These are phyloP conservation scores for Phaenicophaeus curvirostris DNA, from an alignment of 2,797 vertebrate species.

Conservation along the genomic window DNA sequence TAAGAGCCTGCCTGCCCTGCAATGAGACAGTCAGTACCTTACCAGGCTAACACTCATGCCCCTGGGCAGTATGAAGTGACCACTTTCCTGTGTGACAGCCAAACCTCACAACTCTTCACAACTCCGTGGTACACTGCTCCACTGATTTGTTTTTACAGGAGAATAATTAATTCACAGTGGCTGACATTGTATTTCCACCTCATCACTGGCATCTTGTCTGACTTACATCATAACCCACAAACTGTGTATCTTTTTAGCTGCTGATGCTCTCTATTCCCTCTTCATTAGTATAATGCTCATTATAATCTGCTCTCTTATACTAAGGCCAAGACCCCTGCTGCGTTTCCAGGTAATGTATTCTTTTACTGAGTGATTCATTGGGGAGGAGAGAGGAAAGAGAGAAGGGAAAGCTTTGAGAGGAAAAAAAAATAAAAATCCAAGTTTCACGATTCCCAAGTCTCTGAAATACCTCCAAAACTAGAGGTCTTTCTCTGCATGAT, in stretches of 20 bases:
- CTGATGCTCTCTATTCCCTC: background rate
- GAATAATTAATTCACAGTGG: conserved; percentile 30
- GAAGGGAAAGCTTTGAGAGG: background rate
- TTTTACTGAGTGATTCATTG: background rate
- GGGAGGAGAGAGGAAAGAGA: background rate
- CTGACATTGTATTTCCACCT: conserved; percentile 29
- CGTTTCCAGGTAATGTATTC: conserved; percentile 55
- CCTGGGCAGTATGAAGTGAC: background rate
- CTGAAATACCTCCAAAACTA: conserved; percentile 38
- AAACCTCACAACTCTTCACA: background rate
- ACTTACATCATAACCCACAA: conserved; percentile 25
- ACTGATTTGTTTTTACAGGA: background rate
- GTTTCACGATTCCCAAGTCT: conserved; percentile 8
- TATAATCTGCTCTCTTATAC: conserved; percentile 16
- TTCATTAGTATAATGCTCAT: conserved; percentile 20
- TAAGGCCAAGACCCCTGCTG: conserved; percentile 21
- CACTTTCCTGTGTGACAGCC: background rate
- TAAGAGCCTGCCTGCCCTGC: background rate
- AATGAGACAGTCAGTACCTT: background rate
- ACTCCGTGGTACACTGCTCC: background rate
- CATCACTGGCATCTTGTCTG: conserved; percentile 17
- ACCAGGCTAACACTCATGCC: background rate
- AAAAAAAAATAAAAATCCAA: conserved; percentile 36
- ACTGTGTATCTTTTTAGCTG: background rate
- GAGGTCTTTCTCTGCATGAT: background rate